Evolutionary conservation across 2,888 invertebrate genomes (phyloP).

Genomic region (Eristalis pertinax): DNA sequence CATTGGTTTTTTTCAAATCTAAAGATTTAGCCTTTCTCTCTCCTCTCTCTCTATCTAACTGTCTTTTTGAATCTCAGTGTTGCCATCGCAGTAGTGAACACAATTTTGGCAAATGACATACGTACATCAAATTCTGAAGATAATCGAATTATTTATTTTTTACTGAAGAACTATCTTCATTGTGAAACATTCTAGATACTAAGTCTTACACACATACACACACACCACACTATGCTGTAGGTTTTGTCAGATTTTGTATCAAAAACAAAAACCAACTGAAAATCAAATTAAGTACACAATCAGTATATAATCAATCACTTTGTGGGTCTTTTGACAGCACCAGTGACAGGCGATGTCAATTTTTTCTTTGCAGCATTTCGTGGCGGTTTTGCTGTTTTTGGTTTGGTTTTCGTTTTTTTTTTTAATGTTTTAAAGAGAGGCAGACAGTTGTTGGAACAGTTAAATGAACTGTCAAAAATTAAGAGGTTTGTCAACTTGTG

Average conservation of each 20-base stretch:
- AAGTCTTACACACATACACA: conserved; percentile 27
- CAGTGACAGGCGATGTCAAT: conserved; percentile 47
- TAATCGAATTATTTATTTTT: conserved; percentile 68
- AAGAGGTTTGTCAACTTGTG: too few relatives aligned
- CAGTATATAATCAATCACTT: conserved; percentile 38
- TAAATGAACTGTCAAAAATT: too few relatives aligned
- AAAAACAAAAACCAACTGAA: conserved; percentile 5
- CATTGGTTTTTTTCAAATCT: conserved; percentile 11
- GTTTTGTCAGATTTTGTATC: conserved; percentile 62
- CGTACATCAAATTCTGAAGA: conserved; percentile 18
- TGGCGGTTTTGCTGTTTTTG: too few relatives aligned
- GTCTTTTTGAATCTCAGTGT: conserved; percentile 63
- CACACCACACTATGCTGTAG: conserved; percentile 10
- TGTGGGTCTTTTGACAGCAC: conserved; percentile 43
- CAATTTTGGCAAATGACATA: conserved; percentile 36
- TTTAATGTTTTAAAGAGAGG: too few relatives aligned
- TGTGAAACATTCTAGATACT: conserved; percentile 54
- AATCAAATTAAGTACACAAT: conserved; percentile 47
- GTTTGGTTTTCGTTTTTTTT: too few relatives aligned
- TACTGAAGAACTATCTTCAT: conserved; percentile 48
- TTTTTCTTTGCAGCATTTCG: too few relatives aligned
- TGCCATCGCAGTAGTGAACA: conserved; percentile 58
- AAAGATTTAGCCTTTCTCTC: not conserved
- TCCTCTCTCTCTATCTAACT: conserved; percentile 9
- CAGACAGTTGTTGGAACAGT: too few relatives aligned